phyloP scores from a whole-genome alignment of 2,113 vertebrate species.

The Lampris megalopsis region DNA sequence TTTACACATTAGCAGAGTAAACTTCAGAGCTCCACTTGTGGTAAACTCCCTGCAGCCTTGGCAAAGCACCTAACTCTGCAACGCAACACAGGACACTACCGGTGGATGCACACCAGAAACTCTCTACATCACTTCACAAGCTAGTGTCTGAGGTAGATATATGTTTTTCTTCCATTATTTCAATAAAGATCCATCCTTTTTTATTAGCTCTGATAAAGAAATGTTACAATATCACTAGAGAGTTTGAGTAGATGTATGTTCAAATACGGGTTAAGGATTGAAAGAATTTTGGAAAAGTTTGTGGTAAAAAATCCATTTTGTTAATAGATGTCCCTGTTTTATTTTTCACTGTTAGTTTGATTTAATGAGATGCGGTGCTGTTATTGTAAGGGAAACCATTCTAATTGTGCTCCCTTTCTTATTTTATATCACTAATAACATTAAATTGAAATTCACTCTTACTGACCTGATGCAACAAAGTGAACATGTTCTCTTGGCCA shows the following conservation, averaged over 20 bases:
- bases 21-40: conserved; percentile 68
- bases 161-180: conserved; percentile 15
- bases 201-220: background rate
- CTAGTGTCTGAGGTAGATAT: conserved; percentile 52
- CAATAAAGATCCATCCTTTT: background rate
- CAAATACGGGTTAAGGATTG: background rate
- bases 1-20: conserved; percentile 64
- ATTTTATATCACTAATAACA: background rate
- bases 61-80: conserved; percentile 19
- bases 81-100: conserved; percentile 9
- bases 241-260: conserved; percentile 1
- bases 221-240: background rate
- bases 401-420: background rate
- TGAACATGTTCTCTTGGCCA: background rate
- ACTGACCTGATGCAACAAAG: background rate
- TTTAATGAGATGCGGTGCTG: background rate
- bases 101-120: conserved; percentile 8
- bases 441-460: background rate
- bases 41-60: conserved; percentile 51
- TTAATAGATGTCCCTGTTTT: background rate
- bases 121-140: conserved; percentile 16
- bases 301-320: background rate
- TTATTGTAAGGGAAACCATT: background rate
- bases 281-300: background rate
- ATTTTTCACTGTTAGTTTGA: background rate